A percentile compares a stretch with the other conserved stretches of the same genome.
phyloP scores from a whole-genome alignment of 92 coral and sea anemone genomes.

The Epizoanthus stellaris region DNA sequence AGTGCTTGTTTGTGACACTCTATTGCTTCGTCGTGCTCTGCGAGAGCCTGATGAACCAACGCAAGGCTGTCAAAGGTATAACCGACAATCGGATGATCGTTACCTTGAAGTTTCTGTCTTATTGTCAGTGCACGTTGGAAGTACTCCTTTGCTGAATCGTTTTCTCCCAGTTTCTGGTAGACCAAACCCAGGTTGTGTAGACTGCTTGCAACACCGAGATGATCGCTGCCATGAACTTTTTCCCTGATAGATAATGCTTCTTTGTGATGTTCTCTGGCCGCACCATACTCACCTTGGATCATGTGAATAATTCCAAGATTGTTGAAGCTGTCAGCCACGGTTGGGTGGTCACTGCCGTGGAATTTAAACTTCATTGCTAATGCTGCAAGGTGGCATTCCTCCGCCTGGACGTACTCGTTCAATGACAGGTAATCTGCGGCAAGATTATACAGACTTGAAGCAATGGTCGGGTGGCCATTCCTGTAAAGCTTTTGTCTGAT shows the following conservation, averaged over 20 bases:
- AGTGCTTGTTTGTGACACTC: slow-evolving; percentile 22
- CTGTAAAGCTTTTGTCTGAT: slow-evolving; percentile 26
- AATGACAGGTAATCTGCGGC: slow-evolving; percentile 26
- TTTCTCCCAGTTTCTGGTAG: slow-evolving; percentile 16
- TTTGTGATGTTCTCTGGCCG: slow-evolving; percentile 28
- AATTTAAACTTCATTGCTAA: slow-evolving; percentile 30
- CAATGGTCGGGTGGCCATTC: slow-evolving; percentile 2
- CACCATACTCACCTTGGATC: slow-evolving; percentile 26
- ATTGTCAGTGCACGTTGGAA: slow-evolving; percentile 15
- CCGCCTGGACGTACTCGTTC: slow-evolving; percentile 24
- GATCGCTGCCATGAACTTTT: not conserved
- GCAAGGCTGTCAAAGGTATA: slow-evolving; percentile 37
- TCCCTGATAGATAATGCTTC: slow-evolving; percentile 35
- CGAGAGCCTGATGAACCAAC: slow-evolving; percentile 16
- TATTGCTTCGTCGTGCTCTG: slow-evolving; percentile 28
- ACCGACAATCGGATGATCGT: slow-evolving; percentile 8
- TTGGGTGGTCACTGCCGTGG: slow-evolving; percentile 24
- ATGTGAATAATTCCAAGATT: slow-evolving; percentile 41
- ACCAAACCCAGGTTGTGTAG: slow-evolving; percentile 43
- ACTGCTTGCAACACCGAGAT: slow-evolving; percentile 34
- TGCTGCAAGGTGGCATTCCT: slow-evolving; percentile 23
- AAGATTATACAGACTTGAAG: slow-evolving; percentile 37
- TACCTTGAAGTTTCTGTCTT: slow-evolving; percentile 25
- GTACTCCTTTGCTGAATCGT: slow-evolving; percentile 9
- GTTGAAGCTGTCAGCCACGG: slow-evolving; percentile 41